Conservation (phyloP, 2,888 invertebrate genomes). For the Diplolepis rosae region DNA sequence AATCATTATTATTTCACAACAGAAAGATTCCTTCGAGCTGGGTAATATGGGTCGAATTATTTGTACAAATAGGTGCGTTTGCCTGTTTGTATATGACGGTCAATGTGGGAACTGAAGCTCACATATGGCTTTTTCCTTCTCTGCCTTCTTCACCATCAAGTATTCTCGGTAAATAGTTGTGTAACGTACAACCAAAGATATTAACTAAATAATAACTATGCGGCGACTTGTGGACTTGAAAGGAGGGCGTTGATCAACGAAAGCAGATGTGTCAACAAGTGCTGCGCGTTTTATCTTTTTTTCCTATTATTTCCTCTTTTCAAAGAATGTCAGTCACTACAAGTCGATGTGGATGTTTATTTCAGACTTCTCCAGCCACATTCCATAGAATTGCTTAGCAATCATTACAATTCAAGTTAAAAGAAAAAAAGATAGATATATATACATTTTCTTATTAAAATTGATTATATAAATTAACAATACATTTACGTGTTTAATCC, state of each 20-base stretch:
- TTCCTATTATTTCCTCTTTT: not conserved
- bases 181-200: constrained; percentile 67
- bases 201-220: constrained; percentile 67
- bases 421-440: not conserved
- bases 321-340: not conserved
- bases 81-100: constrained; percentile 58
- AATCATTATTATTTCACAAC: constrained; percentile 59
- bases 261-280: constrained; percentile 63
- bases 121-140: constrained; percentile 44
- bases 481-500: constrained; percentile 21
- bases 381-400: not conserved
- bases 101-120: constrained; percentile 49
- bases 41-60: constrained; percentile 62
- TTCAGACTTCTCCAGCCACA: not conserved
- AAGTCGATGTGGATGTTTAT: not conserved
- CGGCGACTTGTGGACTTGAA: constrained; percentile 59
- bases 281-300: constrained; percentile 48
- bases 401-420: not conserved
- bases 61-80: constrained; percentile 65
- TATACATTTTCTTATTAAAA: not conserved
- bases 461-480: not conserved
- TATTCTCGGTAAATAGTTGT: constrained; percentile 63
- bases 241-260: constrained; percentile 56
- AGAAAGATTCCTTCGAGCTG: constrained; percentile 55
- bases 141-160: constrained; percentile 47